Percentiles rank a stretch among this genome's conserved stretches.
Evolutionary conservation across 1,140 invertebrate species (phyloP).

Genomic region (Parasteatoda tepidariorum): DNA sequence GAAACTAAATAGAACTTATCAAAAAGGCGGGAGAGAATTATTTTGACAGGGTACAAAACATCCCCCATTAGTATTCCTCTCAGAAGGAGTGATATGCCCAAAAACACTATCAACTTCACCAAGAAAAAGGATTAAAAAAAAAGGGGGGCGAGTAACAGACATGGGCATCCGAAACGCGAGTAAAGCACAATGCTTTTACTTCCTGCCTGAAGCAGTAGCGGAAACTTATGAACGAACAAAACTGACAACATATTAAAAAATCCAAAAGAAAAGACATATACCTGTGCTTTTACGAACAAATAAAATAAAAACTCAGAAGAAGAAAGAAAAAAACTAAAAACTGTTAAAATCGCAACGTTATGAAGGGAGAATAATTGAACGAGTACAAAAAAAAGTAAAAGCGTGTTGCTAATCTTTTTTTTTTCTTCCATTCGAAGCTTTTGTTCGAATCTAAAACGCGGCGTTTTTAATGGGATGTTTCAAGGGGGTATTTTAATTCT

Average conservation of each 20-base stretch:
- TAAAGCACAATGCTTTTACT: not conserved
- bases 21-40: not conserved
- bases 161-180: not conserved
- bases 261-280: not conserved
- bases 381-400: not conserved
- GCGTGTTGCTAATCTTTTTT: not conserved
- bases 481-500: conserved; percentile 17
- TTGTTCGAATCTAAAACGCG: conserved; percentile 5
- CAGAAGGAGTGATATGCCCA: conserved; percentile 3
- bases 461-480: not conserved
- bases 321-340: not conserved
- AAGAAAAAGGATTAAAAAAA: not conserved
- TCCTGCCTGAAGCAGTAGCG: not conserved
- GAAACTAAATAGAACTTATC: not conserved
- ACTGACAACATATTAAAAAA: conserved; percentile 31
- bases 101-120: conserved; percentile 1
- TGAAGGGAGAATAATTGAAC: not conserved
- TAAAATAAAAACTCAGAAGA: too few species aligned
- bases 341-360: conserved; percentile 5
- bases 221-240: conserved; percentile 6
- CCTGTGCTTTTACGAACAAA: not conserved
- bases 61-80: not conserved
- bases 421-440: not conserved
- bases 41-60: not conserved
- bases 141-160: not conserved